phyloP scores from a whole-genome alignment of 2,888 invertebrate genomes.

The Nymphalis c-album region DNA sequence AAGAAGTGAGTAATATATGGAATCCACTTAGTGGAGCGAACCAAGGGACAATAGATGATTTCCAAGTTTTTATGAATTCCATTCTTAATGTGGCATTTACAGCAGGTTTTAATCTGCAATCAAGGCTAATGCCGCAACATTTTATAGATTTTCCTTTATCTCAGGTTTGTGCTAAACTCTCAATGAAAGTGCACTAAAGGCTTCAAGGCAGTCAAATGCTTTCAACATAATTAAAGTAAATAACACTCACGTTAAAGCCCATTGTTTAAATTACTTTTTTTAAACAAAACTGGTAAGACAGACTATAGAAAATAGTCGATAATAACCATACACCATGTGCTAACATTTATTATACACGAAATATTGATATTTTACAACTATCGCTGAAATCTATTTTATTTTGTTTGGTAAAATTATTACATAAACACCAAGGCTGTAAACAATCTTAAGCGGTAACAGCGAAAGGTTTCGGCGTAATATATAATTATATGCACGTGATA shows the following conservation, averaged over 20 bases:
- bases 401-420: too few species aligned
- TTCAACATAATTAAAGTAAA: constrained; percentile 32
- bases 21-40: constrained; percentile 34
- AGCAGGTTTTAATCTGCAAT: constrained; percentile 41
- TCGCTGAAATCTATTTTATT: too few species aligned
- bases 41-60: constrained; percentile 40
- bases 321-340: constrained; percentile 8
- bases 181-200: constrained; percentile 48
- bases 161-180: constrained; percentile 56
- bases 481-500: too few species aligned
- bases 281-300: too few species aligned
- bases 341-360: constrained; percentile 18
- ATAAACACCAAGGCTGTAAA: too few species aligned
- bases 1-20: constrained; percentile 68
- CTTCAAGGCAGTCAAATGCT: constrained; percentile 49
- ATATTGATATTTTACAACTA: too few species aligned
- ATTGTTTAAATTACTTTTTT: not conserved
- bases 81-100: constrained; percentile 47
- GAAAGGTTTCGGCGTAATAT: too few species aligned
- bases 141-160: constrained; percentile 41
- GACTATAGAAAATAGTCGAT: too few species aligned
- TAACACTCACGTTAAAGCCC: constrained; percentile 15
- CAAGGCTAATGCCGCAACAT: constrained; percentile 44
- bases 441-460: too few species aligned
- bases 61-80: constrained; percentile 51